Base-by-base conservation (phyloP, 2,797 vertebrate genomes). In the Diceros bicornis region DNA sequence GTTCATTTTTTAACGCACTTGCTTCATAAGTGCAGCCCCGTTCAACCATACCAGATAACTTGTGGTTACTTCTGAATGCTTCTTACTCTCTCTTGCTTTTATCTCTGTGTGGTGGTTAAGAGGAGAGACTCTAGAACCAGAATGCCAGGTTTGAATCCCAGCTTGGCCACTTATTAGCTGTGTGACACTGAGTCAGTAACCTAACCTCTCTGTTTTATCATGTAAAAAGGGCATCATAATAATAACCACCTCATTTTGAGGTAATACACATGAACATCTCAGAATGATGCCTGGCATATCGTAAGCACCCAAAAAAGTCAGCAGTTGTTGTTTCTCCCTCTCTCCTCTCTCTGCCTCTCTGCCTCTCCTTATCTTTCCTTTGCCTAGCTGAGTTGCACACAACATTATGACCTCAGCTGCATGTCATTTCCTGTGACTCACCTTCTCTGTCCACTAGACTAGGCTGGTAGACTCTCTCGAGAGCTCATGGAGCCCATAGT, bases 131-230 rank as follows among this genome's bases (percentile, higher is more conserved):
- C 34, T 87, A 41, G 72, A 83, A 52, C 59, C 68, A 55, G 66
- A 88, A 84, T 57, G 66, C 29, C 41, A 52, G 59, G 57, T 66
- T 88, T 44, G n/a, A 94, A 68, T 74, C 81, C 27, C 44, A 83
- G 41, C n/a, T 87, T 94, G 78, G 37, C 69, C 29, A 64, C 16
- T 85, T 86, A 84, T 4, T 32, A 72, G 62, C 47, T 29, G 18
- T 64, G 59, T 78, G 50, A 52, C 62, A 37, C 81, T 68, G 55
- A 87, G 20, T 23, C 9, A 11, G 47, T 71, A 25, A 55, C 2
- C 37, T 69, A 55, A 41, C 27, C 55, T 87, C 50, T 87, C 59
- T 47, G 21, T 90, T 96, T 59, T 75, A 55, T 62, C 57, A 81
- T n/a, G 27, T 72, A 25, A 92, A 82, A 27, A 69, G 11, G 47